Evolutionary conservation across 2,797 vertebrate species (phyloP).

Genomic region (Linurgus olivaceus): DNA sequence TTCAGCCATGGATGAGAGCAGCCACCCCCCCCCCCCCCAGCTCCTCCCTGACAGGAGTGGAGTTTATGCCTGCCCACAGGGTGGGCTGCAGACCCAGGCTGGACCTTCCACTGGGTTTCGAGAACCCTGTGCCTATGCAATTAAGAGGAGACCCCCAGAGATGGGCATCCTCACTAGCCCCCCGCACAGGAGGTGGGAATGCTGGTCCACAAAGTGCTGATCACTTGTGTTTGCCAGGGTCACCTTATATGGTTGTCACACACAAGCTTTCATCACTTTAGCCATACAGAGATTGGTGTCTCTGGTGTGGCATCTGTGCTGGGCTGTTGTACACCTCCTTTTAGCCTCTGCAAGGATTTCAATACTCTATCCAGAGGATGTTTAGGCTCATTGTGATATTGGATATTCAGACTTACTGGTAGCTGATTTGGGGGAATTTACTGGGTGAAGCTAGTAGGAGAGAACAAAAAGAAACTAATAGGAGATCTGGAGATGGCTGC

Average conservation of each 20-base stretch:
- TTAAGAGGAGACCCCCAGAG: neutral
- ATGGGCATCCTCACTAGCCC: neutral
- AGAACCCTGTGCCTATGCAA: neutral
- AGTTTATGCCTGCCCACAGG: accelerated
- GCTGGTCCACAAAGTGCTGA: accelerated
- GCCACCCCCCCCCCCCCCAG: neutral
- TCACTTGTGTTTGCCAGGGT: neutral
- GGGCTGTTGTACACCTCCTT: neutral
- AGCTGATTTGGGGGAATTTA: neutral
- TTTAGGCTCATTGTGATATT: neutral
- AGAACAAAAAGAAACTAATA: neutral
- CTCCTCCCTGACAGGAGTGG: neutral
- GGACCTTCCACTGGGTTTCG: neutral
- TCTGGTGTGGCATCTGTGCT: neutral
- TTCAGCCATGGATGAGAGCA: neutral
- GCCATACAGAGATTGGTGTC: neutral
- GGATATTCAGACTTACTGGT: neutral
- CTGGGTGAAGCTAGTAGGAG: neutral
- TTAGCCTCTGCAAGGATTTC: neutral
- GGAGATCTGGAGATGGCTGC: neutral
- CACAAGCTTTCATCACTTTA: neutral
- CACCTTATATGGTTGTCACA: neutral
- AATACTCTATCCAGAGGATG: neutral
- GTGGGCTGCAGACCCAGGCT: neutral
- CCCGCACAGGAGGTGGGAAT: accelerated